Base-by-base conservation (phyloP, 2,113 vertebrate genomes). In the Dendrocopos noguchii region DNA sequence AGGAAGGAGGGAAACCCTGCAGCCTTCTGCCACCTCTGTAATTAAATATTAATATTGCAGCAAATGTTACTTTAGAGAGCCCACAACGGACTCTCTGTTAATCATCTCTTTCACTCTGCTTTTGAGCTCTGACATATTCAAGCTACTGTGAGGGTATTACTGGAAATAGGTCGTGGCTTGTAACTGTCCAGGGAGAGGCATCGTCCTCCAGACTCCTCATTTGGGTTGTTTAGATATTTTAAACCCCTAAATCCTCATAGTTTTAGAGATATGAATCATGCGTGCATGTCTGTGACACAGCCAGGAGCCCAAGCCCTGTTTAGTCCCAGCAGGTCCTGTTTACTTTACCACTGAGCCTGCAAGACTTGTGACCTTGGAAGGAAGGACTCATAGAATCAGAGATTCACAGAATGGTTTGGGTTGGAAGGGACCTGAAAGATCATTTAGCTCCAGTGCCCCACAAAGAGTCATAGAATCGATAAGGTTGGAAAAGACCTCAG, bases 21-120 rank as follows among this genome's bases (percentile, higher is more conserved):
- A 95, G 81, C 55, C 73, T 74, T 55, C 81, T 93, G 83, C 89
- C 63, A 91, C 75, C 70, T 84, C 79, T 63, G 82, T 95, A 97
- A 97, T 98, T 97, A 97, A 97, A 97, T 97, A 97, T 96, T 96
- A 97, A 95, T 95, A 96, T 96, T 93, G 96, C 88, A 95, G 81
- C 95, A 96, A 96, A 94, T 94, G 29, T 90, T 87, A 80, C 90
- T 96, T 96, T 95, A 91, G 79, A 77, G 95, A 87, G 50, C 63
- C 42, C 59, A 55, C 93, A 92, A 92, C 67, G 65, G 78, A 80
- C 70, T 71, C 28, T 75, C 90, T 94, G 78, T 94, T 94, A 95
- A 97, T 97, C 73, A 95, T 87, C 20, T 91, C 75, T 95, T 95
- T 91, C 91, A 78, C 75, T 67, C 55, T 84, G 70, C 50, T 86